Evolutionary conservation across 2,113 vertebrate species (phyloP).

Genomic region (Salminus brasiliensis): DNA sequence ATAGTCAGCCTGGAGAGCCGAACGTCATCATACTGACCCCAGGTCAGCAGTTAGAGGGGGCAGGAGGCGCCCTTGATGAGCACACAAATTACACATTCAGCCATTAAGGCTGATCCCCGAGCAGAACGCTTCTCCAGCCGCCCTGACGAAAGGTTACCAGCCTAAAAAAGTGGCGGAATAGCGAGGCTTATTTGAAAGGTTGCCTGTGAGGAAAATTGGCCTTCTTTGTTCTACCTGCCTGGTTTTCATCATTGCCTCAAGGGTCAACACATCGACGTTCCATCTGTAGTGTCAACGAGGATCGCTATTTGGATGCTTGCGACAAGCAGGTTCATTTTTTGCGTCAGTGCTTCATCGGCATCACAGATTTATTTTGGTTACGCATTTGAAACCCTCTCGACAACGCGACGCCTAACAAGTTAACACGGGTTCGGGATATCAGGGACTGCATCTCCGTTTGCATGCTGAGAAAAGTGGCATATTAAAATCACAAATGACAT

Average conservation of each 20-base stretch:
- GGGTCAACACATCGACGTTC: not conserved
- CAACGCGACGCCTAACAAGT: constrained; percentile 5
- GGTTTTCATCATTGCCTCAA: constrained; percentile 40
- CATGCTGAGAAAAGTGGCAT: not conserved
- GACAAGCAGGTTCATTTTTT: constrained; percentile 4
- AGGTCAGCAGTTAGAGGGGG: not conserved
- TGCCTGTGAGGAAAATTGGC: constrained; percentile 40
- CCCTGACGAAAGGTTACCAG: constrained; percentile 41
- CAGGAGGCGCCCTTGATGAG: not conserved
- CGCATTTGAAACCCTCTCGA: not conserved
- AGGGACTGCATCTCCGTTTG: not conserved
- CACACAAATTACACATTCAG: constrained; percentile 40
- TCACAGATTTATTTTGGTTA: constrained; percentile 3
- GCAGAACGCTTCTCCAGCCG: constrained; percentile 48
- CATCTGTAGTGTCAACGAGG: constrained; percentile 17
- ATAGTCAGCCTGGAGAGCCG: not conserved
- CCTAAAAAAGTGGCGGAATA: constrained; percentile 35
- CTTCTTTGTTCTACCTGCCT: constrained; percentile 10
- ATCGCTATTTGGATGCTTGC: constrained; percentile 9
- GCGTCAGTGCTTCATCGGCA: not conserved
- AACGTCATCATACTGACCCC: not conserved
- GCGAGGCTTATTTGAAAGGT: constrained; percentile 37
- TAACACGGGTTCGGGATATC: not conserved
- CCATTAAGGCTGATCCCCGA: constrained; percentile 39
- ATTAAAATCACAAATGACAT: constrained; percentile 8